These are phyloP conservation scores for Carterocephalus palaemon DNA, from an alignment of 2,888 invertebrate species.

Conservation along the genomic window DNA sequence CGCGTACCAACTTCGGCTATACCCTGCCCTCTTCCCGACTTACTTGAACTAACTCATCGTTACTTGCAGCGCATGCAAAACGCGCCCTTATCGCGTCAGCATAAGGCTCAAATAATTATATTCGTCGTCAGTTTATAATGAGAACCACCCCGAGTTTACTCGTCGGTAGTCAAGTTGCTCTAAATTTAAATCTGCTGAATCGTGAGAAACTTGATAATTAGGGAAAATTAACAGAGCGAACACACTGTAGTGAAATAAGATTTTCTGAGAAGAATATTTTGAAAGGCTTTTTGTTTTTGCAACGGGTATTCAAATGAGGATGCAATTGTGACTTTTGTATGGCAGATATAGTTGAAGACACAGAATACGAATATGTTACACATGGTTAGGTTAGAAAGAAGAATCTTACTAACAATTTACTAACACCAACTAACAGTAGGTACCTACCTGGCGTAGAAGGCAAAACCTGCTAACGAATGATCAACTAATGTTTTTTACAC, in stretches of 20 bases:
- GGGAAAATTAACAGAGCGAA: slow-evolving; percentile 22
- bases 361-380: no score
- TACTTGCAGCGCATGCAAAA: slow-evolving; percentile 8
- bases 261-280: slow-evolving; percentile 13
- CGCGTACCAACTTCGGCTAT: slow-evolving; percentile 14
- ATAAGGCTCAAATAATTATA: slow-evolving; percentile 14
- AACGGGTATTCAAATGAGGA: no score
- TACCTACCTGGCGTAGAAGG: no score
- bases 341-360: no score
- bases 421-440: no score
- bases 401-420: no score
- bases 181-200: slow-evolving; percentile 24
- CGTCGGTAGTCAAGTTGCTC: slow-evolving; percentile 24
- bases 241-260: slow-evolving; percentile 11
- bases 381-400: no score
- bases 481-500: no score
- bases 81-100: not conserved
- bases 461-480: no score
- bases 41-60: slow-evolving; percentile 22
- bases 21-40: slow-evolving; percentile 14
- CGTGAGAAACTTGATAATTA: slow-evolving; percentile 25
- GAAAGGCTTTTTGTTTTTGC: no score
- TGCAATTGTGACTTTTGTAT: no score
- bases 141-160: slow-evolving; percentile 24
- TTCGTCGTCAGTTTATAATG: slow-evolving; percentile 19